Percentiles rank a stretch among this genome's conserved stretches.
Evolutionary conservation across 2,888 invertebrate genomes (phyloP).

Genomic region (Eilema griseolum): DNA sequence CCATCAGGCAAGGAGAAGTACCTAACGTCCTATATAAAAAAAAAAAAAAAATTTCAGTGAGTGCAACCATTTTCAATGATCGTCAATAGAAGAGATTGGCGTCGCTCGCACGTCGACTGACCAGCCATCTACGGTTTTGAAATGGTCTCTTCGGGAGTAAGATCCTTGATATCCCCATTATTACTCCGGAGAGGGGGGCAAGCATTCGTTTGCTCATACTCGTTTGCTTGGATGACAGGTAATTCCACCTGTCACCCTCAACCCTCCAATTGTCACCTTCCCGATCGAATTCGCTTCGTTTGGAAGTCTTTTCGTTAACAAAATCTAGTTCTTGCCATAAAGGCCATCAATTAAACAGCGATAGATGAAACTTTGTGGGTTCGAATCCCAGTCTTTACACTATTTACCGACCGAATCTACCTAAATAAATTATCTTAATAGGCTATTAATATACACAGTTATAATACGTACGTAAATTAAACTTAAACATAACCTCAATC

Average conservation of each 20-base stretch:
- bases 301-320: neutral
- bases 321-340: neutral
- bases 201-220: no score
- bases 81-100: neutral
- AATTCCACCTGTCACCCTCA: no score
- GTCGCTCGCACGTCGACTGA: neutral
- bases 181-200: no score
- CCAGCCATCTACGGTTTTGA: no score
- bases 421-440: neutral
- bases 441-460: neutral
- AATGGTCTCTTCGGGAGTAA: no score
- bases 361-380: neutral
- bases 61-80: neutral
- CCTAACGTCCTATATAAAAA: no score
- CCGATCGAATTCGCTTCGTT: no score
- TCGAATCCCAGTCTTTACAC: neutral
- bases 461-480: slow-evolving; percentile 25
- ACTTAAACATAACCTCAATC: slow-evolving; percentile 46
- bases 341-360: neutral
- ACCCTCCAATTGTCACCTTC: no score
- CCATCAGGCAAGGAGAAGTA: no score
- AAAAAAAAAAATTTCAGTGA: no score
- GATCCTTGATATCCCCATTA: no score
- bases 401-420: neutral
- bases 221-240: no score